Conservation (phyloP, 35 echinoderm and acorn worm genomes). For the Ophiothrix spiculata region DNA sequence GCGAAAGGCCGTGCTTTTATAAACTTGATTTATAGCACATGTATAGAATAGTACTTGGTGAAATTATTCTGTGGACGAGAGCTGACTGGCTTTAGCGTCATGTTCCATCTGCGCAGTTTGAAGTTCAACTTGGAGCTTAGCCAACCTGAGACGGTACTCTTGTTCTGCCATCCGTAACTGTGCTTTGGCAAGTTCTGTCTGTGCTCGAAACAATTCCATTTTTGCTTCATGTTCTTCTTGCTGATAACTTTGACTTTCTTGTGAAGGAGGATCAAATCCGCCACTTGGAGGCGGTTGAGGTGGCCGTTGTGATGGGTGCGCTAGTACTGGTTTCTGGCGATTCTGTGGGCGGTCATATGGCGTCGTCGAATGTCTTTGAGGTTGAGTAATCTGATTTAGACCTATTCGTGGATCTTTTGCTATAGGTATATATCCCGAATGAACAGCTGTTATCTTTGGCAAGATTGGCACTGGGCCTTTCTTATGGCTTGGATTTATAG, state of each 20-base stretch:
- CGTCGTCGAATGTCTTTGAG: not conserved
- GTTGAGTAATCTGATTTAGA: not conserved
- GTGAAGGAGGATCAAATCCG: not conserved
- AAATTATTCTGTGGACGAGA: too few species aligned
- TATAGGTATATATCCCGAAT: not conserved
- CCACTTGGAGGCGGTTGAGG: not conserved
- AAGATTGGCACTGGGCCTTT: not conserved
- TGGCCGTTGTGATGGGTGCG: too few species aligned
- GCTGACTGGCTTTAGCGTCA: not conserved
- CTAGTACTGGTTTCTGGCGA: not conserved
- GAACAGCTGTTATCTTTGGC: not conserved
- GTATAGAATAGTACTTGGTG: too few species aligned
- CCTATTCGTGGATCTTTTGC: not conserved
- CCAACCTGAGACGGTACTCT: not conserved
- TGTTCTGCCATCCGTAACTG: not conserved
- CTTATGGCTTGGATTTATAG: not conserved
- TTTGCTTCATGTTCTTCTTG: conserved; percentile 6
- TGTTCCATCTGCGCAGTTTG: not conserved
- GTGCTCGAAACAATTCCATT: not conserved
- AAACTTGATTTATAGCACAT: too few species aligned
- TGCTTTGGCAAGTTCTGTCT: not conserved
- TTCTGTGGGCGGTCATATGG: not conserved
- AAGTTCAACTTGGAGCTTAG: not conserved
- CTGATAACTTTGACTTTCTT: not conserved
- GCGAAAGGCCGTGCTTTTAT: too few species aligned